These are phyloP conservation scores for Noctua janthe DNA, from an alignment of 2,888 invertebrate species.

Conservation along the genomic window DNA sequence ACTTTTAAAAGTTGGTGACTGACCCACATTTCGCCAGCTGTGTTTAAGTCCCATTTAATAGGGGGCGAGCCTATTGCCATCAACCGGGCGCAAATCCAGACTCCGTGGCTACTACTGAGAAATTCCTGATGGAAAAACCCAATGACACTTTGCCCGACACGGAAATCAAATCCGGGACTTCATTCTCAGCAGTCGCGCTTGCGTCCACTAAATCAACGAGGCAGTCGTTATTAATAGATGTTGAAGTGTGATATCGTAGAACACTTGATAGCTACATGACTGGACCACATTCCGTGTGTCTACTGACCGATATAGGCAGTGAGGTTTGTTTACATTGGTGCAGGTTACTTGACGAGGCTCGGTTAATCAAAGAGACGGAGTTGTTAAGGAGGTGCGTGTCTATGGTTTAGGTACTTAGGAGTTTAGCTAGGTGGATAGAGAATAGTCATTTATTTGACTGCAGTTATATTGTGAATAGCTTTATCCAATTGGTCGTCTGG, in stretches of 20 bases:
- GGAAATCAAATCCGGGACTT: too few species aligned
- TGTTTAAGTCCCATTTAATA: too few species aligned
- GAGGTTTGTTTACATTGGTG: conserved; percentile 30
- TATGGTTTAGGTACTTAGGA: not conserved
- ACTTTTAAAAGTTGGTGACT: too few species aligned
- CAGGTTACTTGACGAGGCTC: conserved; percentile 22
- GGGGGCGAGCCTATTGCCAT: too few species aligned
- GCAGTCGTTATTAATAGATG: too few species aligned
- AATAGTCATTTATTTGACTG: not conserved
- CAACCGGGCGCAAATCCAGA: too few species aligned
- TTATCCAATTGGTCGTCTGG: not conserved
- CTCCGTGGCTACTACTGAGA: too few species aligned
- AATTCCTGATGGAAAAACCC: too few species aligned
- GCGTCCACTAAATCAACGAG: too few species aligned
- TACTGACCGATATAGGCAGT: conserved; percentile 59
- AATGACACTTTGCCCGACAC: too few species aligned
- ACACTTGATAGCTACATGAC: conserved; percentile 41
- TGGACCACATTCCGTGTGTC: conserved; percentile 50
- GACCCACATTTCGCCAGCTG: too few species aligned
- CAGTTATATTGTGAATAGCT: not conserved
- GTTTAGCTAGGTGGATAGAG: not conserved
- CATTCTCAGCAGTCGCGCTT: too few species aligned
- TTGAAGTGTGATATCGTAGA: conserved; percentile 25
- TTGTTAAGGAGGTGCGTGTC: not conserved
- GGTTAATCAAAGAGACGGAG: conserved; percentile 13